Base-by-base conservation (phyloP, 2,797 vertebrate species). In the Podarcis siculus region DNA sequence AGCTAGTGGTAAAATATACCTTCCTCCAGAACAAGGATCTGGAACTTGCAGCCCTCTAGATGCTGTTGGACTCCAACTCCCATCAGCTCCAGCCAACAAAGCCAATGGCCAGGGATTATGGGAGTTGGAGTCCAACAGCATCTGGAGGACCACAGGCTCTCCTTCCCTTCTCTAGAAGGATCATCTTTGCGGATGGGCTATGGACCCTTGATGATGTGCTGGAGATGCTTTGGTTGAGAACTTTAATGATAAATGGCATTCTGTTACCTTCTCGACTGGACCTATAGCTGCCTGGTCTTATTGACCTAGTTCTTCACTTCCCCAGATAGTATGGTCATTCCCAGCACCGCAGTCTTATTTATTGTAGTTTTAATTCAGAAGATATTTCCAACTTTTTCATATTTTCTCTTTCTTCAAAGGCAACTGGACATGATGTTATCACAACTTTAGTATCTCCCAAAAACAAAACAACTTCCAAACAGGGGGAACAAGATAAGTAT, bases 361-460 rank as follows among this genome's bases (percentile, higher is more conserved):
- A 61, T 2, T 76, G 39, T 30, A 19, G 4, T 6, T 76, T 42
- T 95, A 95, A 95, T 78, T 21, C 39, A 78, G 90, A 86, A n/a
- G 84, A 91, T 35, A 90, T 96, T 96, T 95, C 91, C 96, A 89
- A 93, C 64, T 81, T 95, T 96, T 96, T 94, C 94, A 94, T 95
- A 93, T 94, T 93, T 93, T 79, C 82, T 88, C 42, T 92, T 32
- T 94, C 85, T 94, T 78, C 90, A 91, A 94, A 94, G 93, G 91
- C 92, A 95, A 90, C 87, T 0, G 3, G 83, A 61, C 73, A 23
- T 90, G 89, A 90, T 32, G 49, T 90, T 71, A 87, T 77, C 0
- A 15, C n/a, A 83, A 95, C 92, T 87, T 19, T 61, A 81, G 72
- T 94, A 79, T 88, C 81, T 23, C 42, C 82, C 5, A 39, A 76